Percentiles rank a stretch among this genome's conserved stretches.
Evolutionary conservation across 2,797 vertebrate genomes (phyloP).

Genomic region (Hylomyscus alleni): DNA sequence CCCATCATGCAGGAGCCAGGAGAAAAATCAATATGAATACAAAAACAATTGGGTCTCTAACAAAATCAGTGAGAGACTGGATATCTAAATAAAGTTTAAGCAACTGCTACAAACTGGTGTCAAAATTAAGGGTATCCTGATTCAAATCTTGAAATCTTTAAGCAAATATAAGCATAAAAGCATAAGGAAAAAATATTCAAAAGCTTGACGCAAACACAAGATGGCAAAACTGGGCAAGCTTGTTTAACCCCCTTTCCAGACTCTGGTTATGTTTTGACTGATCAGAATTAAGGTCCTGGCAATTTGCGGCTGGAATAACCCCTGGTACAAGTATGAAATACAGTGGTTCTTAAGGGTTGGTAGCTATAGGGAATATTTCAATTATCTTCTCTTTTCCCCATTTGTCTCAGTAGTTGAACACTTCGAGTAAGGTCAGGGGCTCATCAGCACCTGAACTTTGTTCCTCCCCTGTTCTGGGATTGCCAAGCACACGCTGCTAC

Average conservation of each 20-base stretch:
- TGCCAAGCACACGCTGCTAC: not conserved
- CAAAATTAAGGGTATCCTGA: not conserved
- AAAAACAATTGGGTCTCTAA: not conserved
- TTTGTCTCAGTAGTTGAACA: slow-evolving; percentile 2
- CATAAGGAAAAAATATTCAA: not conserved
- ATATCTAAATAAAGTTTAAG: slow-evolving; percentile 47
- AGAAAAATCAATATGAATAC: slow-evolving; percentile 21
- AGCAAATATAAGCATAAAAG: not conserved
- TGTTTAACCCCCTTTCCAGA: not conserved
- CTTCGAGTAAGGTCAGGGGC: not conserved
- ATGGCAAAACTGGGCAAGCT: not conserved
- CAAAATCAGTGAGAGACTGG: not conserved
- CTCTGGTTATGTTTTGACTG: not conserved
- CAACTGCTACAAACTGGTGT: not conserved
- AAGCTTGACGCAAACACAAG: slow-evolving; percentile 1
- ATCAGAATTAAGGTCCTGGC: not conserved
- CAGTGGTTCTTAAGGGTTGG: not conserved
- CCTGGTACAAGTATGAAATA: not conserved
- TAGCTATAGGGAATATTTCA: not conserved
- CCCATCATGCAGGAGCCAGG: not conserved
- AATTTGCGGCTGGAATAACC: not conserved
- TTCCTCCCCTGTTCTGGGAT: not conserved
- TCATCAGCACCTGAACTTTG: not conserved
- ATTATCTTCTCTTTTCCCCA: not conserved
- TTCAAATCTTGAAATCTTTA: slow-evolving; percentile 10